Evolutionary conservation across 2,113 vertebrate genomes (phyloP).

Genomic region (Dissostichus mawsoni): DNA sequence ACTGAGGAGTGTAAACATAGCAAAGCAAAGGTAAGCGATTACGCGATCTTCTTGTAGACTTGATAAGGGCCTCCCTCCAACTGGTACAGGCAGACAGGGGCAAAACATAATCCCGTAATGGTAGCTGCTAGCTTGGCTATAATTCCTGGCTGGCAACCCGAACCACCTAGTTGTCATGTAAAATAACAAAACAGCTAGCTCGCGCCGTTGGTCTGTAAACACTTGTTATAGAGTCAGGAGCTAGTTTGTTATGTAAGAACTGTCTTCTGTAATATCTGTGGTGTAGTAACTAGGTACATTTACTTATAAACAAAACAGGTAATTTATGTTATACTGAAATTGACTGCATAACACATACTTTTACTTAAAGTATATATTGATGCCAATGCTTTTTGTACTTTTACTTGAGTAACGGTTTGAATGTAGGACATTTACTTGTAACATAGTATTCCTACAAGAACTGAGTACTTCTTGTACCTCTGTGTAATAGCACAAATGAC

Average conservation of each 20-base stretch:
- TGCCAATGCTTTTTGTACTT: too few species aligned
- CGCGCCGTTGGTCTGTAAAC: neutral
- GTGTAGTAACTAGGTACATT: too few species aligned
- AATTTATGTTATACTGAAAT: too few species aligned
- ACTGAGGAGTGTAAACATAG: slow-evolving; percentile 74
- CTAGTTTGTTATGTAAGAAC: neutral
- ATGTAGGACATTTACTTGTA: too few species aligned
- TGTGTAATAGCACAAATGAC: neutral
- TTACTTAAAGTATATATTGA: too few species aligned
- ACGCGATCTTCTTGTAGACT: slow-evolving; percentile 14
- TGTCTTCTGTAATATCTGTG: neutral
- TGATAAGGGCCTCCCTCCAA: slow-evolving; percentile 39
- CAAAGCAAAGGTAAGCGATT: slow-evolving; percentile 72
- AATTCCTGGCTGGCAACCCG: slow-evolving; percentile 47
- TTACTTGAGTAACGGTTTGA: too few species aligned
- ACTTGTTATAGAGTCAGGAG: neutral
- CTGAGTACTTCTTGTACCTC: too few species aligned
- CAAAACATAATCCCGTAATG: slow-evolving; percentile 57
- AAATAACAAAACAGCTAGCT: slow-evolving; percentile 16
- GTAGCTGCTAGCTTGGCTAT: slow-evolving; percentile 63
- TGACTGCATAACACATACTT: too few species aligned
- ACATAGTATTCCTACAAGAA: too few species aligned
- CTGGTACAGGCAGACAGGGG: slow-evolving; percentile 1
- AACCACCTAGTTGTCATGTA: slow-evolving; percentile 42
- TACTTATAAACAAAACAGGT: too few species aligned